phyloP scores from a whole-genome alignment of 1,140 invertebrate genomes.

The Himalopsyche phryganea region DNA sequence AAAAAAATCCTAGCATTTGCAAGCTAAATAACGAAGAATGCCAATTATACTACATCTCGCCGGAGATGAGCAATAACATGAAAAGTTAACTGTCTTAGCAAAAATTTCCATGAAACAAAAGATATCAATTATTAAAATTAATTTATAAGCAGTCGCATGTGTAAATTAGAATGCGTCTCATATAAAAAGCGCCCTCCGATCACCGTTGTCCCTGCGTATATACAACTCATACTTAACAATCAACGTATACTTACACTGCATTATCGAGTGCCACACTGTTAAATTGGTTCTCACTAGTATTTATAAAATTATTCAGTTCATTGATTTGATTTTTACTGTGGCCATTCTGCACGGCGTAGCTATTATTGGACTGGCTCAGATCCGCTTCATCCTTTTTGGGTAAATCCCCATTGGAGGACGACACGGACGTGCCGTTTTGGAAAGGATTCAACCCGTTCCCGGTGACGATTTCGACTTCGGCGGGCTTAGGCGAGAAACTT shows the following conservation, averaged over 20 bases:
- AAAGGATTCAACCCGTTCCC: conserved; percentile 20
- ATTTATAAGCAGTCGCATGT: too few species aligned
- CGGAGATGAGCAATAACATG: too few species aligned
- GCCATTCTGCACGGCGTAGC: conserved; percentile 29
- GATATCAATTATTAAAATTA: too few species aligned
- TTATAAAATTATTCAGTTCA: conserved; percentile 33
- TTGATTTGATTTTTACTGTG: conserved; percentile 34
- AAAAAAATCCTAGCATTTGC: too few species aligned
- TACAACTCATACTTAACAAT: background rate
- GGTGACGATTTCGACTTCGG: background rate
- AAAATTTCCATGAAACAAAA: too few species aligned
- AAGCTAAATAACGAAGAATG: too few species aligned
- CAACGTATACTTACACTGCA: conserved; percentile 31
- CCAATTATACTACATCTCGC: too few species aligned
- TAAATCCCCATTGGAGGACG: conserved; percentile 23
- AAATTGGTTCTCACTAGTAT: conserved; percentile 31
- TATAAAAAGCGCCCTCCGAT: too few species aligned
- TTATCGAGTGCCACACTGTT: conserved; percentile 33
- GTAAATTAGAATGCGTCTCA: too few species aligned
- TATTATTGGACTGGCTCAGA: conserved; percentile 22
- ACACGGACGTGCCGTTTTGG: conserved; percentile 25
- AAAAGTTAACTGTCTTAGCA: too few species aligned
- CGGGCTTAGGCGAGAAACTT: conserved; percentile 9
- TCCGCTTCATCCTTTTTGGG: conserved; percentile 16
- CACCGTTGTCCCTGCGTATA: too few species aligned